A percentile compares a stretch with the other conserved stretches of the same genome.
These are phyloP conservation scores for Apeira syringaria DNA, from an alignment of 2,888 invertebrate species.

Conservation along the genomic window DNA sequence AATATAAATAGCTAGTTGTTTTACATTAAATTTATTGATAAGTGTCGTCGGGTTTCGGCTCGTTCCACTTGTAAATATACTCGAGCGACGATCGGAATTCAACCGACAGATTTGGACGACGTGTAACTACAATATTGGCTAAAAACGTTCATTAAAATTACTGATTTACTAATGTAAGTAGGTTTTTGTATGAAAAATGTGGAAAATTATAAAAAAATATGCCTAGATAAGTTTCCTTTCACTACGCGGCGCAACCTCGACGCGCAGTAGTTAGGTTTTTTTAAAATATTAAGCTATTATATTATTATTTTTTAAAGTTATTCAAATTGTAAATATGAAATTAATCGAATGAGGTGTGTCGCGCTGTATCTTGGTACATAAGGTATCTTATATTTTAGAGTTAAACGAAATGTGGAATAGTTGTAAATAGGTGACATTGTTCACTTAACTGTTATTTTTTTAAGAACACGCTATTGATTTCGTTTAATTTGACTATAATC, in stretches of 20 bases:
- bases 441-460: slow-evolving; percentile 78
- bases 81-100: slow-evolving; percentile 13
- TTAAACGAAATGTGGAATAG: slow-evolving; percentile 50
- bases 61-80: slow-evolving; percentile 19
- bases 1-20: slow-evolving; percentile 63
- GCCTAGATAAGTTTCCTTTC: slow-evolving; percentile 35
- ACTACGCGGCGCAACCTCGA: slow-evolving; percentile 29
- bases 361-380: slow-evolving; percentile 44
- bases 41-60: slow-evolving; percentile 35
- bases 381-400: slow-evolving; percentile 56
- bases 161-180: slow-evolving; percentile 40
- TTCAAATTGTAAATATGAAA: slow-evolving; percentile 33
- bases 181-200: slow-evolving; percentile 40
- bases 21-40: slow-evolving; percentile 48
- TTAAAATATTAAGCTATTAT: slow-evolving; percentile 28
- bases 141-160: slow-evolving; percentile 34
- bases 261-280: slow-evolving; percentile 22
- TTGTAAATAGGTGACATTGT: slow-evolving; percentile 77
- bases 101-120: slow-evolving; percentile 14
- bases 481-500: slow-evolving; percentile 43
- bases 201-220: slow-evolving; percentile 41
- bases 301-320: slow-evolving; percentile 26
- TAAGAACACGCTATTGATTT: slow-evolving; percentile 63
- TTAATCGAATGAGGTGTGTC: slow-evolving; percentile 23
- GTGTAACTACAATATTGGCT: slow-evolving; percentile 26